A percentile compares a stretch with the other conserved stretches of the same genome.
These are phyloP conservation scores for Cariama cristata DNA, from an alignment of 2,113 vertebrate species.

Conservation along the genomic window DNA sequence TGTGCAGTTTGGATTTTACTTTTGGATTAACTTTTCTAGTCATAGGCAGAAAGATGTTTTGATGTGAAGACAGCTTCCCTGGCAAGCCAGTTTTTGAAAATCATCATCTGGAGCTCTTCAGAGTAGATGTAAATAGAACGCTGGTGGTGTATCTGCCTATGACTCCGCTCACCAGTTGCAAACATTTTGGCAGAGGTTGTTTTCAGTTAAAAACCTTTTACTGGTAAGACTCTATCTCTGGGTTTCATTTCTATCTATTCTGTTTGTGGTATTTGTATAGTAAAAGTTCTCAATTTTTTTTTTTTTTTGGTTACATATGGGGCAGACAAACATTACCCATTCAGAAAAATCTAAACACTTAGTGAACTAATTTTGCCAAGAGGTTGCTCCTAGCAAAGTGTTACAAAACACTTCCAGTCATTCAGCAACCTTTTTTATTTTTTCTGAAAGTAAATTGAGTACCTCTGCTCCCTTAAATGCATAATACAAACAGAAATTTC, in stretches of 20 bases:
- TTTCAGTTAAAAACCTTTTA: neutral
- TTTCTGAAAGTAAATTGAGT: neutral
- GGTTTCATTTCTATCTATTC: neutral
- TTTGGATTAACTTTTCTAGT: neutral
- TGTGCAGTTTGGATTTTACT: neutral
- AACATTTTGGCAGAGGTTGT: neutral
- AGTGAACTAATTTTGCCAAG: neutral
- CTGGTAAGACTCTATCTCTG: neutral
- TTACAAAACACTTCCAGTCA: neutral
- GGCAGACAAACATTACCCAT: neutral
- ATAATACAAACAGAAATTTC: neutral
- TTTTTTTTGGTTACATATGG: neutral
- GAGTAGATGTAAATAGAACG: neutral
- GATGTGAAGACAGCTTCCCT: neutral
- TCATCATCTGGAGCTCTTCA: neutral
- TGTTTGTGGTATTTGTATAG: neutral
- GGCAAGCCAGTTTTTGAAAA: neutral
- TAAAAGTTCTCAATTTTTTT: neutral
- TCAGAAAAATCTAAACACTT: neutral
- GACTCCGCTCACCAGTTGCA: rapidly evolving
- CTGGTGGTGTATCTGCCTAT: rapidly evolving
- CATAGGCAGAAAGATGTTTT: neutral
- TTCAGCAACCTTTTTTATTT: neutral
- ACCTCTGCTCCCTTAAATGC: neutral
- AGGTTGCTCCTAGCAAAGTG: neutral